Evolutionary conservation across 2,888 invertebrate genomes (phyloP).

Genomic region (Nephrotoma appendiculata): DNA sequence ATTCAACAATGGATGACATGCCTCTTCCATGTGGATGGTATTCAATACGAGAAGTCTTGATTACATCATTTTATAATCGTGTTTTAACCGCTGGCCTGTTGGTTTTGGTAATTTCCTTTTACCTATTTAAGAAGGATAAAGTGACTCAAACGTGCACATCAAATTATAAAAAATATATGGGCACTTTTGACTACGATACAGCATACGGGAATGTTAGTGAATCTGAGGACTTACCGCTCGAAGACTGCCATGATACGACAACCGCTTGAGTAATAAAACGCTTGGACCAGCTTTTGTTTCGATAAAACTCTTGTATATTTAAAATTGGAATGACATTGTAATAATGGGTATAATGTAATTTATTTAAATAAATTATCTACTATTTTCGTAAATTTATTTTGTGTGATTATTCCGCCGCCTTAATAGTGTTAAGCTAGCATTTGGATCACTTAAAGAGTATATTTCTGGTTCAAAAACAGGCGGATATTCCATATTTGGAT

Average conservation of each 20-base stretch:
- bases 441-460: constrained; percentile 47
- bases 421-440: constrained; percentile 26
- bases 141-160: background rate
- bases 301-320: background rate
- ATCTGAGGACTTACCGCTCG: background rate
- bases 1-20: background rate
- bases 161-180: background rate
- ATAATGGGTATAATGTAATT: background rate
- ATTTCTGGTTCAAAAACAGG: constrained; percentile 76
- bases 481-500: constrained; percentile 72
- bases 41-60: background rate
- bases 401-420: constrained; percentile 21
- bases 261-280: background rate
- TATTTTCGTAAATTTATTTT: background rate
- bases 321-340: background rate
- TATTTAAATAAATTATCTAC: background rate
- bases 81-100: background rate
- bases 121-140: background rate
- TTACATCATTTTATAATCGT: background rate
- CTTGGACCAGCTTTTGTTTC: background rate
- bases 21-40: background rate
- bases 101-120: background rate
- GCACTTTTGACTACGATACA: background rate
- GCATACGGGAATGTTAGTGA: background rate
- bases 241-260: background rate